Conservation (phyloP, 35 echinoderm and acorn worm species). For the Apostichopus japonicus region DNA sequence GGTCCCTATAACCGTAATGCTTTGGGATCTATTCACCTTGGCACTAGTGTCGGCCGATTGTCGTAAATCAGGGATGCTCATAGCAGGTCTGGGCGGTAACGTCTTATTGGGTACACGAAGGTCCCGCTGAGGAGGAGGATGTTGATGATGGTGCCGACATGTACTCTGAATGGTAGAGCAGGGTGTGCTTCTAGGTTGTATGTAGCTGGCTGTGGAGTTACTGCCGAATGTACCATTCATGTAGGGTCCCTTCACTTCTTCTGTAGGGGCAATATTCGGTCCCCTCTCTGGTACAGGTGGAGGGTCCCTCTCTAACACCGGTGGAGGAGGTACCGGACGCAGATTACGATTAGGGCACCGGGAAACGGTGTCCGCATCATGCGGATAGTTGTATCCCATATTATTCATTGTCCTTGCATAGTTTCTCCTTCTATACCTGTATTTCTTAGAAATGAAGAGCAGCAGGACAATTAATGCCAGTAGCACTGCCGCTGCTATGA, state of each 20-base stretch:
- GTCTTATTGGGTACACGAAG: not conserved
- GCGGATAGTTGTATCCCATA: slow-evolving; percentile 13
- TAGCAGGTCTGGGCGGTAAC: not conserved
- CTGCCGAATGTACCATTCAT: not conserved
- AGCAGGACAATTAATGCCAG: not conserved
- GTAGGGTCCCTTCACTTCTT: not conserved
- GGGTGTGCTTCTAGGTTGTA: not conserved
- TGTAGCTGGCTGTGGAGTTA: not conserved
- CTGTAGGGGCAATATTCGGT: not conserved
- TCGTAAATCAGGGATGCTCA: not conserved
- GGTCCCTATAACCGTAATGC: not conserved
- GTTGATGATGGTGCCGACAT: not conserved
- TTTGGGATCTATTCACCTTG: not conserved
- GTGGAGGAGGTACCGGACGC: too few species aligned
- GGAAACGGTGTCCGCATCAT: not conserved
- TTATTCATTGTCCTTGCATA: slow-evolving; percentile 11
- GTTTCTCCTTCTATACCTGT: not conserved
- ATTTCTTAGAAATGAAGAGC: not conserved
- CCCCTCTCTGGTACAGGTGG: not conserved
- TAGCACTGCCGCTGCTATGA: not conserved
- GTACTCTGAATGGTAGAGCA: not conserved
- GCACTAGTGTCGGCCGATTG: too few species aligned
- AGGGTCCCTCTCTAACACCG: not conserved
- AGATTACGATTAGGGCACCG: not conserved
- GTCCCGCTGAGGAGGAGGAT: not conserved